A percentile compares a stretch with the other conserved stretches of the same genome.
Evolutionary conservation across 2,113 vertebrate genomes (phyloP).

Genomic region (Calypte anna): DNA sequence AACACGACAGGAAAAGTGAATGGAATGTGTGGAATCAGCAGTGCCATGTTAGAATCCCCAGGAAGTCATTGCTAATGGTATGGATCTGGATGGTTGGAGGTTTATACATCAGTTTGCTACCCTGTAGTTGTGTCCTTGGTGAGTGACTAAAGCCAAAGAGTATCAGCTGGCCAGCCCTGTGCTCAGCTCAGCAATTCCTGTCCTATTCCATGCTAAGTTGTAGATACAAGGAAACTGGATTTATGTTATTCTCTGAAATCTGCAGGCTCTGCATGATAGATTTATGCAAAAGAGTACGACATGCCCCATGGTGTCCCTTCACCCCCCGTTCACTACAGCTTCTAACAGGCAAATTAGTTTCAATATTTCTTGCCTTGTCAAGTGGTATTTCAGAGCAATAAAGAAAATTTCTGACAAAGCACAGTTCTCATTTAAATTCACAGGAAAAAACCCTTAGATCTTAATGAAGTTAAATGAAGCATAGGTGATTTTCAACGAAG

Average conservation of each 20-base stretch:
- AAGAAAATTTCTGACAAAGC: background rate
- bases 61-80: background rate
- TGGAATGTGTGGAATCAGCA: background rate
- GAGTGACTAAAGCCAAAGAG: background rate
- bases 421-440: background rate
- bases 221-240: background rate
- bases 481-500: background rate
- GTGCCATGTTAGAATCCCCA: background rate
- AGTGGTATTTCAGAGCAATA: background rate
- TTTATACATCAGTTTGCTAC: background rate
- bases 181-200: background rate
- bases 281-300: background rate
- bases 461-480: background rate
- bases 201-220: background rate
- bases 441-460: background rate
- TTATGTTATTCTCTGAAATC: background rate
- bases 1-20: background rate
- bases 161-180: background rate
- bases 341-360: background rate
- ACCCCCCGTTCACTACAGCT: background rate
- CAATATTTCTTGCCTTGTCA: background rate
- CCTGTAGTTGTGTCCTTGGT: background rate
- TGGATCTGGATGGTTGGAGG: background rate
- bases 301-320: background rate
- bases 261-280: background rate